Evolutionary conservation across 2,888 invertebrate genomes (phyloP).

Genomic region (Sphinx pinastri): DNA sequence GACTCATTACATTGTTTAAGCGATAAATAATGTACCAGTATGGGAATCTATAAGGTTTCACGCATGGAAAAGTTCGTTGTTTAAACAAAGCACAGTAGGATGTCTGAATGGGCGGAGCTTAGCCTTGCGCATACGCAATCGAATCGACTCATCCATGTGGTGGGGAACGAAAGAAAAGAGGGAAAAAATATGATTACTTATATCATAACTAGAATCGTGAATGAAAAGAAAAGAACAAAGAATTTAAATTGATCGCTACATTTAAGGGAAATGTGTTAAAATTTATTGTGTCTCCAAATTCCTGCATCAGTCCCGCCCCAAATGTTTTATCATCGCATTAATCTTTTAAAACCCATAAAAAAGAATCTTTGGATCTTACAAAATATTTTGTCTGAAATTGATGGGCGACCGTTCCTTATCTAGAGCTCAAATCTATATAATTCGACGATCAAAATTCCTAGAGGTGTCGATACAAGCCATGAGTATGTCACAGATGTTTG

Average conservation of each 20-base stretch:
- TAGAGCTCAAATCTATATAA: constrained; percentile 66
- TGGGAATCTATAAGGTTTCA: constrained; percentile 43
- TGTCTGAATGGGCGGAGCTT: constrained; percentile 65
- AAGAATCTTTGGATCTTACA: constrained; percentile 77
- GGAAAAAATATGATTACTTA: constrained; percentile 9
- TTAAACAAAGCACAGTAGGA: constrained; percentile 67
- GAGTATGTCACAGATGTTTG: constrained; percentile 63
- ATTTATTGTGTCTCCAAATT: constrained; percentile 72
- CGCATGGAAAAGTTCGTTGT: constrained; percentile 57
- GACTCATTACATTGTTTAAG: not conserved
- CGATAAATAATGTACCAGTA: constrained; percentile 1
- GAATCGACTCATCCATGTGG: constrained; percentile 40
- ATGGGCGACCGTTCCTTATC: constrained; percentile 77
- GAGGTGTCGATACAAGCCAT: constrained; percentile 79
- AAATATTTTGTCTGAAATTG: constrained; percentile 82
- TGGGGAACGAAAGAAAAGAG: constrained; percentile 46
- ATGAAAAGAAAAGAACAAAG: not conserved
- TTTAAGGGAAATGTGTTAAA: constrained; percentile 63
- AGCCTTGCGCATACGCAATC: constrained; percentile 58
- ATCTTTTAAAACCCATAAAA: constrained; percentile 79
- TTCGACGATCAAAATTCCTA: constrained; percentile 78
- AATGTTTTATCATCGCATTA: constrained; percentile 78
- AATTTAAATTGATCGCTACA: constrained; percentile 34
- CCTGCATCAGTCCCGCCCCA: constrained; percentile 65
- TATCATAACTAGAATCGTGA: not conserved